Percentiles rank a stretch among this genome's conserved stretches.
These are phyloP conservation scores for Hirtodrosophila confusa DNA, from an alignment of 2,888 invertebrate species.

Conservation along the genomic window DNA sequence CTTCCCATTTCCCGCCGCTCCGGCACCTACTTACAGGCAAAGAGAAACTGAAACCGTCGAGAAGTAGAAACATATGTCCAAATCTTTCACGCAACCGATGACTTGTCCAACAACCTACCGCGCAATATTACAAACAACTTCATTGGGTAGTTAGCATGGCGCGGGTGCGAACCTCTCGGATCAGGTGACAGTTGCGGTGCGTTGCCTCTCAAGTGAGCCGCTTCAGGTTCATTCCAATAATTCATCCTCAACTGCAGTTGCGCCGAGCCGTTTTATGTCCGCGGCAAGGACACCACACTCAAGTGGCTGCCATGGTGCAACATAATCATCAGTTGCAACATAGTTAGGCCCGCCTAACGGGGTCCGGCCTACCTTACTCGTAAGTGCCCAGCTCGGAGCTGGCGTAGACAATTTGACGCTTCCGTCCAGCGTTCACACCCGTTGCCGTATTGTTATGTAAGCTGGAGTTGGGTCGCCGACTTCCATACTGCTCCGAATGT, in stretches of 20 bases:
- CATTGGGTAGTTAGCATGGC: slow-evolving; percentile 52
- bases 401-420: slow-evolving; percentile 83
- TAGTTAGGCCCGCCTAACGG: slow-evolving; percentile 25
- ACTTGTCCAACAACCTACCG: slow-evolving; percentile 33
- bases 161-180: slow-evolving; percentile 64
- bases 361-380: slow-evolving; percentile 36
- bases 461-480: slow-evolving; percentile 26
- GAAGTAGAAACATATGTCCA: slow-evolving; percentile 72
- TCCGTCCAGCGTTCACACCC: slow-evolving; percentile 76
- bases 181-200: slow-evolving; percentile 79
- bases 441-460: slow-evolving; percentile 59
- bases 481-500: slow-evolving; percentile 53
- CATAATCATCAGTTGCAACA: slow-evolving; percentile 62
- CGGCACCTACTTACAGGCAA: slow-evolving; percentile 1
- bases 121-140: slow-evolving; percentile 52
- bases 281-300: slow-evolving; percentile 47
- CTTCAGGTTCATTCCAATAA: slow-evolving; percentile 74
- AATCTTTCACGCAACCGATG: slow-evolving; percentile 39
- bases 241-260: slow-evolving; percentile 75
- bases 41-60: slow-evolving; percentile 60
- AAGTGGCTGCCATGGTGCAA: slow-evolving; percentile 47
- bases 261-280: slow-evolving; percentile 68
- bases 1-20: slow-evolving; percentile 55
- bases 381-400: slow-evolving; percentile 40
- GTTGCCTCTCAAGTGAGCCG: slow-evolving; percentile 75